phyloP scores from a whole-genome alignment of 2,797 vertebrate species.

The Poliocrania exsul region DNA sequence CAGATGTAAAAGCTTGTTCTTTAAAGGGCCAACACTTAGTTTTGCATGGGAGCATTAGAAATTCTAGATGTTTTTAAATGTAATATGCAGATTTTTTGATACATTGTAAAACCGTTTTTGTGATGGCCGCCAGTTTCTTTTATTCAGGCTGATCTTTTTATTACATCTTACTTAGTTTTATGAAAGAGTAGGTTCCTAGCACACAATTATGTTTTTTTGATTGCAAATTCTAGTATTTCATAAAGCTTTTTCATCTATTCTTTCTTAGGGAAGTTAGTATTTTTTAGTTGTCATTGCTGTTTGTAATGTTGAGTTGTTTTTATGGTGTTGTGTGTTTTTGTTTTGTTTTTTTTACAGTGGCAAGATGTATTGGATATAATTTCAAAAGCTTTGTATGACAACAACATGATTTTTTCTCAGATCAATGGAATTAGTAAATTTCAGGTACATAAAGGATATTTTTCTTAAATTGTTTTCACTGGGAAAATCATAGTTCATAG shows the following conservation, averaged over 20 bases:
- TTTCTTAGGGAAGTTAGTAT: neutral
- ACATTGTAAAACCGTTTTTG: neutral
- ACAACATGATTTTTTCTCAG: slow-evolving; percentile 95
- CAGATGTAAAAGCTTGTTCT: neutral
- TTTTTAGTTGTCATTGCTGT: neutral
- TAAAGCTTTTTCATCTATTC: neutral
- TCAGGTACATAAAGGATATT: slow-evolving; percentile 82
- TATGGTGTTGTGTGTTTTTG: slow-evolving; percentile 3
- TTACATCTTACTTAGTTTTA: neutral
- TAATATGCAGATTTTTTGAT: neutral
- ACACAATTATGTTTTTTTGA: neutral
- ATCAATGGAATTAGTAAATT: slow-evolving; percentile 97
- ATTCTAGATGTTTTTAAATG: neutral
- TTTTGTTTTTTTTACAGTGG: slow-evolving; percentile 83
- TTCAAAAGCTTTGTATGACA: slow-evolving; percentile 95
- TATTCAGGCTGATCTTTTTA: neutral
- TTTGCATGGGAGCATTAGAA: neutral
- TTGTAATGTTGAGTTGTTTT: slow-evolving; percentile 25
- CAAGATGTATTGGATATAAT: slow-evolving; percentile 98
- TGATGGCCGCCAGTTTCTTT: neutral
- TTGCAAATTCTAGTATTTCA: neutral
- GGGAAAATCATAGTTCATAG: neutral
- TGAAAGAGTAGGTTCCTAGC: neutral
- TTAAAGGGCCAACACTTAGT: neutral
- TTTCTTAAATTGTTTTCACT: slow-evolving; percentile 10